phyloP scores from a whole-genome alignment of 1,140 invertebrate species.

The Neuroterus valhalla region DNA sequence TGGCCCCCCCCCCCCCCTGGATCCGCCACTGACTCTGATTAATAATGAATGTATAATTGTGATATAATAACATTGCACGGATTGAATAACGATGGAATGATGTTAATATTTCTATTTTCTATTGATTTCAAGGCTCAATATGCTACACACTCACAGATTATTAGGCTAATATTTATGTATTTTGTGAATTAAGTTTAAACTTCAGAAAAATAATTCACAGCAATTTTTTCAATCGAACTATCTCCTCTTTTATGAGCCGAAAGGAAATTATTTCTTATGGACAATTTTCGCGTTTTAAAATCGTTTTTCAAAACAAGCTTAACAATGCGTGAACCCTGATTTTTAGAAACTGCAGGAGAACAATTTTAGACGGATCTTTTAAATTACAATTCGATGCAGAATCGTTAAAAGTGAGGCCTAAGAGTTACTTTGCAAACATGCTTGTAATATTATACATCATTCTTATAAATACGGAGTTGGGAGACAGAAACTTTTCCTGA shows the following conservation, averaged over 20 bases:
- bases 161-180: neutral
- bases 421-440: neutral
- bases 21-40: no score
- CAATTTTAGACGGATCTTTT: neutral
- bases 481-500: constrained; percentile 1
- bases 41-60: constrained; percentile 8
- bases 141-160: constrained; percentile 16
- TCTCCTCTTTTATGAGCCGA: neutral
- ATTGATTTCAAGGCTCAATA: constrained; percentile 20
- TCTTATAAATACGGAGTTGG: neutral
- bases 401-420: constrained; percentile 17
- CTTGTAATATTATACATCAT: neutral
- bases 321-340: neutral
- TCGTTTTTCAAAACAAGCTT: neutral
- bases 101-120: neutral
- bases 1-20: no score
- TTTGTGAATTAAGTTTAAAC: neutral
- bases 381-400: constrained; percentile 1
- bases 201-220: neutral
- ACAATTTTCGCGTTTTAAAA: neutral
- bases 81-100: constrained; percentile 2
- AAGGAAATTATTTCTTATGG: neutral
- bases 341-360: neutral
- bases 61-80: constrained; percentile 15
- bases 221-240: neutral